Evolutionary conservation across 1,140 invertebrate species (phyloP), one percentile per base, ranked within the genome.

Genomic region (Drosophila melanogaster): DNA sequence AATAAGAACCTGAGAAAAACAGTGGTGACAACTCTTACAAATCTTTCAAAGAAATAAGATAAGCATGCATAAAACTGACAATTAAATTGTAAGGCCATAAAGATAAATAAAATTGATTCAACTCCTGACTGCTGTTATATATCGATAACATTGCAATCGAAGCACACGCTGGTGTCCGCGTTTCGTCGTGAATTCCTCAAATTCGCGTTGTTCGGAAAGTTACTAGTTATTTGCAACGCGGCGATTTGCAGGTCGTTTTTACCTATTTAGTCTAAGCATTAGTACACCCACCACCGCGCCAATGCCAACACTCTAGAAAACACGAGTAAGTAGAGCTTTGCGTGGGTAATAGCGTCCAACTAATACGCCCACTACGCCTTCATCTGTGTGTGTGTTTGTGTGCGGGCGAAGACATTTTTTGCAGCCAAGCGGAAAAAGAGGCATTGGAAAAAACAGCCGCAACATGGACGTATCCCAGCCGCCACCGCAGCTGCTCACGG

Each of bases 391-490:
- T 22, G 72, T 50, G 40, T 58, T 19, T 51, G 71, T 76, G 58
- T 66, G 71, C 37, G 35, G 43, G 47, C 47, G 41, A 64, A 57
- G 66, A 77, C 69, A 53, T 70, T 65, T 61, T 44, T 60, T 70
- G 44, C 59, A 61, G 70, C 17, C 54, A 50, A 55, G 61, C 22
- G n/a, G 54, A 44, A 57, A 14, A 62, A 17, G n/a, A 24, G 35
- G 38, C 30, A 14, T 14, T 38, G 37, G 35, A 37, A 22, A 14
- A 14, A 24, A 43, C 38, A 24, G 55, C 4, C 10, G 11, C 22
- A 41, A 44, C 55, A 91, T 91, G 80, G 90, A 91, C 77, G 50
- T 91, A 12, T 91, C 90, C 33, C 90, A 91, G 60, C 85, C 85
- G n/a, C 85, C 85, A 12, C 90, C 90, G 53, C 90, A 90, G 43